phyloP scores from a whole-genome alignment of 2,797 vertebrate genomes.

The Eutrigla gurnardus region DNA sequence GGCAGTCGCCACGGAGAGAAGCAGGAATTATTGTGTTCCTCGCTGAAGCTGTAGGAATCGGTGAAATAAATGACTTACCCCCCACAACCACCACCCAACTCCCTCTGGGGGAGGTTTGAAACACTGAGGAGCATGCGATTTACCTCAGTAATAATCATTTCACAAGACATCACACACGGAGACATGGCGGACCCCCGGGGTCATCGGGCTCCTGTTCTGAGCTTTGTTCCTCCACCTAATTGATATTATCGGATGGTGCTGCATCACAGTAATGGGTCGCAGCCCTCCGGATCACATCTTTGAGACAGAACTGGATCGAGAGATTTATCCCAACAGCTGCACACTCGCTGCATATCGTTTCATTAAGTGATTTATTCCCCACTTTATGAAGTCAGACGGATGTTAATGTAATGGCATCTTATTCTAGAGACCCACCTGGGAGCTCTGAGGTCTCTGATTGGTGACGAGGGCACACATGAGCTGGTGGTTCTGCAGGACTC shows the following conservation, averaged over 20 bases:
- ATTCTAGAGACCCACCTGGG: conserved; percentile 83
- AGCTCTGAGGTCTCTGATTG: conserved; percentile 83
- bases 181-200: conserved; percentile 71
- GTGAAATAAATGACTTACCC: conserved; percentile 85
- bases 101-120: conserved; percentile 75
- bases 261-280: conserved; percentile 60
- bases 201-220: conserved; percentile 71
- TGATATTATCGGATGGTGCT: conserved; percentile 76
- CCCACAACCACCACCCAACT: conserved; percentile 62
- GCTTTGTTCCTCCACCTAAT: conserved; percentile 74
- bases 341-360: conserved; percentile 53
- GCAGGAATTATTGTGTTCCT: conserved; percentile 84
- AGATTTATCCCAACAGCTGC: conserved; percentile 64
- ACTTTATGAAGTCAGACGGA: neutral
- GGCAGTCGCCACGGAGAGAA: conserved; percentile 73
- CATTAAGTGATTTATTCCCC: conserved; percentile 31
- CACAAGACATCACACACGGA: conserved; percentile 77
- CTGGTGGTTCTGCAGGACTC: conserved; percentile 80
- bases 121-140: conserved; percentile 75
- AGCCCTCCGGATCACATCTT: conserved; percentile 57
- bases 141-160: conserved; percentile 86
- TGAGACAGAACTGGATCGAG: conserved; percentile 75
- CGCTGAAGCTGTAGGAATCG: conserved; percentile 80
- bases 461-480: conserved; percentile 72
- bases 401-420: conserved; percentile 12